Evolutionary conservation across 2,113 vertebrate genomes (phyloP), one percentile per base, ranked within the genome.

Genomic region (Ranitomeya variabilis): DNA sequence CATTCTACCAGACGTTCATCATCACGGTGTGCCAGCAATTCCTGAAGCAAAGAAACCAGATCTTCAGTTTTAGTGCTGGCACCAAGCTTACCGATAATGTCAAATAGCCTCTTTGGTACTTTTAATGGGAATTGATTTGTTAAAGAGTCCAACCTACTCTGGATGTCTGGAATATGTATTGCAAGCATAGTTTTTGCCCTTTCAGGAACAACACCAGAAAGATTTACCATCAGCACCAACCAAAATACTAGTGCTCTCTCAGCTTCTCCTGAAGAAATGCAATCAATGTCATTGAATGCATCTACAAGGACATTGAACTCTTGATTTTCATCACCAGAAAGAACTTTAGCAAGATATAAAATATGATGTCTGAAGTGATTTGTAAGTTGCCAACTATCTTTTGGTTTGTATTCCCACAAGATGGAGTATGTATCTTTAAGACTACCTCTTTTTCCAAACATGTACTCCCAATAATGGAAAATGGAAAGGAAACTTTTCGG

Each of bases 401-500:
- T 94, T 0, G 95, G 95, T 57, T 92, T 95, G 3, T 95, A 96
- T 0, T 95, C 95, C 67, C 95, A 95, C 86, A 96, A 93, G 69
- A 96, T 92, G 55, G 92, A 90, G 90, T 94, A 96, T 0, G 92
- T 91, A 0, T 94, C 93, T 55, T 89, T 90, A 0, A 81, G 7
- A 19, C 93, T 92, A 90, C 60, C 93, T 51, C 51, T 93, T 86
- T 57, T 91, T 89, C 92, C 90, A 82, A 94, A 94, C 86, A 96
- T 91, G 89, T 94, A 95, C 62, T 95, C 94, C 96, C 96, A 96
- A 86, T 93, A 94, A 87, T 96, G 91, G 55, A 95, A 14, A 55
- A 96, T 93, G 0, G 96, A 92, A 0, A 96, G 90, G 90, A 95
- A 96, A 90, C 96, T 96, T 91, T 92, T 95, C 0, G 95, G 96